phyloP scores from a whole-genome alignment of 2,888 invertebrate genomes.

The Ptychoptera albimana region DNA sequence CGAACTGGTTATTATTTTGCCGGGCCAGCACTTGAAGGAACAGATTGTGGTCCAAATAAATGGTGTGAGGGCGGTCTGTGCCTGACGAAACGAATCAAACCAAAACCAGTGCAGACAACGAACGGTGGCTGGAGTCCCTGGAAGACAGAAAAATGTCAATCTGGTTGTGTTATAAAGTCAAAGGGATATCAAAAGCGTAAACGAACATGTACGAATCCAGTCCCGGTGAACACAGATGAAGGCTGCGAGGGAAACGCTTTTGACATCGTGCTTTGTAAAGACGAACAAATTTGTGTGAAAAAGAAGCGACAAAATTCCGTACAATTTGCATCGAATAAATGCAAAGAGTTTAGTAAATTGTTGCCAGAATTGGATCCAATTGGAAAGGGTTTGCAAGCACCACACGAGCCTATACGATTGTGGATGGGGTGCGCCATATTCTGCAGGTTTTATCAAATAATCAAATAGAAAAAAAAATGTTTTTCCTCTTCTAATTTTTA shows the following conservation, averaged over 20 bases:
- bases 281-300: constrained; percentile 21
- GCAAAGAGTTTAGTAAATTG: constrained; percentile 42
- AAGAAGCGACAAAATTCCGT: constrained; percentile 35
- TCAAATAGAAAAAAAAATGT: too few relatives aligned
- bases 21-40: constrained; percentile 72
- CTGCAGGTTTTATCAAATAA: constrained; percentile 29
- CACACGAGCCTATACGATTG: constrained; percentile 51
- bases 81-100: constrained; percentile 23
- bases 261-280: constrained; percentile 50
- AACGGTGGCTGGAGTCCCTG: constrained; percentile 49
- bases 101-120: constrained; percentile 22
- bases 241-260: constrained; percentile 46
- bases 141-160: constrained; percentile 41
- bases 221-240: constrained; percentile 33
- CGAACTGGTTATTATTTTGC: constrained; percentile 58
- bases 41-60: constrained; percentile 48
- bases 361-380: constrained; percentile 45
- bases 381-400: constrained; percentile 56
- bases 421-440: constrained; percentile 73
- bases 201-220: constrained; percentile 38
- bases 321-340: constrained; percentile 46
- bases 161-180: constrained; percentile 48
- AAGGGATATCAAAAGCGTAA: constrained; percentile 41
- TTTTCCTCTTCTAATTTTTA: not conserved
- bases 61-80: constrained; percentile 54